A percentile compares a stretch with the other conserved stretches of the same genome.
These are phyloP conservation scores for Thaumatotibia leucotreta DNA, from an alignment of 1,140 invertebrate species.

Conservation along the genomic window DNA sequence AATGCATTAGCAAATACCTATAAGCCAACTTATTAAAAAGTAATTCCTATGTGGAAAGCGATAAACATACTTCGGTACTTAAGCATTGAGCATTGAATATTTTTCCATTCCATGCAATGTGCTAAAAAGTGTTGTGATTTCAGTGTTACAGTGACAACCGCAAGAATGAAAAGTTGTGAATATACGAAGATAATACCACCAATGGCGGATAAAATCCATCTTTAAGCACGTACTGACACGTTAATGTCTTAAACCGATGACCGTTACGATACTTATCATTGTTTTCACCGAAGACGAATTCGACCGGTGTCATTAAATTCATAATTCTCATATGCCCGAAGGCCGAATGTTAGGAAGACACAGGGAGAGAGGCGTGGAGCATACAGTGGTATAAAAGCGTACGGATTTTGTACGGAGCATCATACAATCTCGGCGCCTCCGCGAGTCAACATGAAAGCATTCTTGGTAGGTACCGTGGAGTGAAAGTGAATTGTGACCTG, in stretches of 20 bases:
- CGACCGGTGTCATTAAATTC: conserved; percentile 72
- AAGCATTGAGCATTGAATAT: no score
- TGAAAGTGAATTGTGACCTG: conserved; percentile 68
- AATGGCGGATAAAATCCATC: background rate
- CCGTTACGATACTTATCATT: conserved; percentile 56
- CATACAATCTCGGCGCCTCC: conserved; percentile 69
- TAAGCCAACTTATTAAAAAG: no score
- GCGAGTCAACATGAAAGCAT: conserved; percentile 75
- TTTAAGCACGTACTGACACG: conserved; percentile 23
- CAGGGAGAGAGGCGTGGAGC: conserved; percentile 67
- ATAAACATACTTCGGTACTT: no score
- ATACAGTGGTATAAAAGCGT: conserved; percentile 62
- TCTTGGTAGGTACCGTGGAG: conserved; percentile 71
- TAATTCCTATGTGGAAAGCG: no score
- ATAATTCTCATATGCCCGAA: conserved; percentile 73
- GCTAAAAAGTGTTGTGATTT: background rate
- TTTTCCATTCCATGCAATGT: no score
- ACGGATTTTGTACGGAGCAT: conserved; percentile 57
- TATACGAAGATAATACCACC: background rate
- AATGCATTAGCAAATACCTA: no score
- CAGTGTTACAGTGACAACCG: background rate
- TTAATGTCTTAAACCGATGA: conserved; percentile 43
- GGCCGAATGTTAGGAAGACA: conserved; percentile 73
- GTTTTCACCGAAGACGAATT: conserved; percentile 70
- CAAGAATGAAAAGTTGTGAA: background rate